phyloP scores from a whole-genome alignment of 2,113 vertebrate species.

The Dipodomys ordii region DNA sequence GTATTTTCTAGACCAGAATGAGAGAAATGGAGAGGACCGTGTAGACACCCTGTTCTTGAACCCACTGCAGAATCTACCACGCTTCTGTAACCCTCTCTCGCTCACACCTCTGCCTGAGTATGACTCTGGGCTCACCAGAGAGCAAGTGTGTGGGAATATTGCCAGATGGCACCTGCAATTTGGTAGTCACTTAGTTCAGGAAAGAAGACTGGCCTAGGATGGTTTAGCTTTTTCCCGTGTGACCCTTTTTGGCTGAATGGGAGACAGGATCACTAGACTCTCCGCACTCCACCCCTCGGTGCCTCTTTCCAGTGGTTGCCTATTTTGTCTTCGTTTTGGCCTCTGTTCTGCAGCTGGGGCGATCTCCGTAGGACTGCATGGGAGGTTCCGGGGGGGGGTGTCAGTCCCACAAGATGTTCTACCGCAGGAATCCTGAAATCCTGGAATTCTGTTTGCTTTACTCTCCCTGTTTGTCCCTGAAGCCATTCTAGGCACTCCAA shows the following conservation, averaged over 20 bases:
- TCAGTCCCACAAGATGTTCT: background rate
- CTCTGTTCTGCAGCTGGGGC: background rate
- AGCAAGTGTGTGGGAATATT: rapidly evolving
- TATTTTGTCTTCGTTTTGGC: background rate
- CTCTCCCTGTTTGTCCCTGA: rapidly evolving
- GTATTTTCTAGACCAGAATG: background rate
- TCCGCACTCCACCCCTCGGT: rapidly evolving
- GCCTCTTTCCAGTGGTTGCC: rapidly evolving
- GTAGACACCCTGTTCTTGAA: background rate
- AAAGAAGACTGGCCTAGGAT: background rate
- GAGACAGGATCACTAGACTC: background rate
- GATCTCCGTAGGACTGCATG: rapidly evolving
- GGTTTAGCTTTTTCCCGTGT: background rate
- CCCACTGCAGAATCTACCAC: rapidly evolving
- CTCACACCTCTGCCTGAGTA: rapidly evolving
- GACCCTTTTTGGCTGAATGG: background rate
- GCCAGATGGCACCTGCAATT: rapidly evolving
- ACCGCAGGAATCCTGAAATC: no score
- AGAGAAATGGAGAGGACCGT: background rate
- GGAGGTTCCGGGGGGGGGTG: no score
- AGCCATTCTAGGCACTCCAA: rapidly evolving
- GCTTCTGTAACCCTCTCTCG: rapidly evolving
- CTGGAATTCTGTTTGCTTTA: background rate
- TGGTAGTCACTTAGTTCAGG: background rate
- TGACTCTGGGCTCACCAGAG: rapidly evolving